These are phyloP conservation scores for Eidolon dupreanum DNA, from an alignment of 2,797 vertebrate genomes.

Conservation along the genomic window DNA sequence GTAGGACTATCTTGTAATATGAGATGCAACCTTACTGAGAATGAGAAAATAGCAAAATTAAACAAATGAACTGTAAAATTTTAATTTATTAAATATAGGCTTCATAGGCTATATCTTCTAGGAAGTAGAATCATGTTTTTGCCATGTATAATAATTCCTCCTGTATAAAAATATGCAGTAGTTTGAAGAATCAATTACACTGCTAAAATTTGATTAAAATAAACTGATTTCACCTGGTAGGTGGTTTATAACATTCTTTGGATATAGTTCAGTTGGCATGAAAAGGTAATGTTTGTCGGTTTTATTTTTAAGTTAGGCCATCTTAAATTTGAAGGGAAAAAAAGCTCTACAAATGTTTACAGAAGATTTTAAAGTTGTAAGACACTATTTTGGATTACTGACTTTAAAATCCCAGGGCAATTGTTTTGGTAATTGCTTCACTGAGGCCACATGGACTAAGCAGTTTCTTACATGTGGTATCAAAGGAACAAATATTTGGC, in stretches of 20 bases:
- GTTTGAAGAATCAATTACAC: background rate
- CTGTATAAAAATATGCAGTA: background rate
- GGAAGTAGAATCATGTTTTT: background rate
- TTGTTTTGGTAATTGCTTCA: constrained; percentile 36
- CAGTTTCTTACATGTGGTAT: constrained; percentile 21
- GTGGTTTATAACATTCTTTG: background rate
- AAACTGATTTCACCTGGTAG: background rate
- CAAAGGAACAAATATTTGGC: constrained; percentile 58
- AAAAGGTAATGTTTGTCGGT: background rate
- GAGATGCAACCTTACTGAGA: background rate
- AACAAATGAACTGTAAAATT: background rate
- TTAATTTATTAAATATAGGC: background rate
- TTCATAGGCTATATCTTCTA: background rate
- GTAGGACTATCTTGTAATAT: background rate
- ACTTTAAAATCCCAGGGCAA: background rate
- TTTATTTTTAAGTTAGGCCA: constrained; percentile 31
- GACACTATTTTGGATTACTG: background rate
- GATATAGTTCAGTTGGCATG: background rate
- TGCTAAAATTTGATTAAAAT: constrained; percentile 35
- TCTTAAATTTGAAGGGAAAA: constrained; percentile 6
- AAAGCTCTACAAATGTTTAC: background rate
- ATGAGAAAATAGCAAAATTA: constrained; percentile 32
- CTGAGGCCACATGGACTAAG: background rate
- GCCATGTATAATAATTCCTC: background rate
- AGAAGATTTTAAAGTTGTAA: constrained; percentile 13